phyloP scores from a whole-genome alignment of 2,888 invertebrate genomes.

The Pecten maximus region DNA sequence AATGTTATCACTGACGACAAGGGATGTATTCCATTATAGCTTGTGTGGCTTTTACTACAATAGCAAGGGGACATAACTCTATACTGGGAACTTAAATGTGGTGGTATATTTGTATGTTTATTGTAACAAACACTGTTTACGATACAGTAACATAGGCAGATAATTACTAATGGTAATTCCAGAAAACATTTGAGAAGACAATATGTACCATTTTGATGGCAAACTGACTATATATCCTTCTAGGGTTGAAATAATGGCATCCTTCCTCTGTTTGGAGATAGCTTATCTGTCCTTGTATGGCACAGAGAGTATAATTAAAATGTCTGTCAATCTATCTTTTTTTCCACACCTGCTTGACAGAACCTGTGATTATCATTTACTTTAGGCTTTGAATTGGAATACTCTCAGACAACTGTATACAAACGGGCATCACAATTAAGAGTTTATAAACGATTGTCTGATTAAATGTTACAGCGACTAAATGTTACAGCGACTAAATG shows the following conservation, averaged over 20 bases:
- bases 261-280: not conserved
- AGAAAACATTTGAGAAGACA: not conserved
- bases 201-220: not conserved
- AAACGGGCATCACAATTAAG: not conserved
- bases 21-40: not conserved
- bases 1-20: not conserved
- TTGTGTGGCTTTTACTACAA: not conserved
- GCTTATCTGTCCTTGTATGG: not conserved
- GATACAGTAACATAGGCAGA: not conserved
- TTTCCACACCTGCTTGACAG: not conserved
- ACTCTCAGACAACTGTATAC: not conserved
- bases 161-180: not conserved
- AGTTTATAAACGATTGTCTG: not conserved
- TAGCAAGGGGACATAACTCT: not conserved
- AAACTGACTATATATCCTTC: not conserved
- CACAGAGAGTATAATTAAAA: not conserved
- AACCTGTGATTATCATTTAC: not conserved
- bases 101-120: not conserved
- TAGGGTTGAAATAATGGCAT: not conserved
- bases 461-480: not conserved
- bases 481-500: too few relatives aligned
- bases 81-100: not conserved
- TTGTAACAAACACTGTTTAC: not conserved
- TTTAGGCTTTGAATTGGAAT: not conserved
- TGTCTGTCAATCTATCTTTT: conserved; percentile 16